Conservation (phyloP, 2,888 invertebrate species). For the Hypselothyrea guttata region DNA sequence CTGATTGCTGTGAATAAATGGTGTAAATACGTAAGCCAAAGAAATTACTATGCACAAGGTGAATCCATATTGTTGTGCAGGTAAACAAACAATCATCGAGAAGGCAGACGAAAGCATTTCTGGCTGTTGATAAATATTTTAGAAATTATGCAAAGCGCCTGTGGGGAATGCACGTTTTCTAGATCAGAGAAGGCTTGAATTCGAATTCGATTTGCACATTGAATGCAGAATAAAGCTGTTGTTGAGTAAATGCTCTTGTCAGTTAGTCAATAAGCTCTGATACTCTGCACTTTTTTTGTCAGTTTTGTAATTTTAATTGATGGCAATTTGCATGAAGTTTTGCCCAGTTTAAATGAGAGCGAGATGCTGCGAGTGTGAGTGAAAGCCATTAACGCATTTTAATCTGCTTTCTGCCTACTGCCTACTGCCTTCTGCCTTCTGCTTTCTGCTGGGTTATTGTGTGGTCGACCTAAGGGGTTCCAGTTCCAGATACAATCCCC, state of each 20-base stretch:
- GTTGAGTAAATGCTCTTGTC: slow-evolving; percentile 14
- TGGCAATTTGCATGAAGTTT: slow-evolving; percentile 56
- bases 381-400: slow-evolving; percentile 78
- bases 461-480: slow-evolving; percentile 51
- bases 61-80: neutral
- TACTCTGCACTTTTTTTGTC: slow-evolving; percentile 34
- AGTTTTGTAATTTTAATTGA: slow-evolving; percentile 68
- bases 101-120: slow-evolving; percentile 16
- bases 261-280: slow-evolving; percentile 8
- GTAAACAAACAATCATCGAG: slow-evolving; percentile 19
- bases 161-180: neutral
- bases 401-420: slow-evolving; percentile 70
- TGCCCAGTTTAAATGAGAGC: too few species aligned
- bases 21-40: too few species aligned
- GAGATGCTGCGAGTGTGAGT: neutral
- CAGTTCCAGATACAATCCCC: too few species aligned
- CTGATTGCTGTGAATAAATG: too few species aligned
- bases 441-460: slow-evolving; percentile 48
- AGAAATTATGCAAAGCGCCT: slow-evolving; percentile 44
- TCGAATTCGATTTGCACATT: slow-evolving; percentile 52
- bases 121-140: slow-evolving; percentile 50
- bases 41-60: too few species aligned
- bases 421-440: slow-evolving; percentile 55
- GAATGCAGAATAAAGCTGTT: slow-evolving; percentile 23
- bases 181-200: neutral